A percentile compares a stretch with the other conserved stretches of the same genome.
These are phyloP conservation scores for Ursus arctos DNA, from an alignment of 2,113 vertebrate genomes.

Conservation along the genomic window DNA sequence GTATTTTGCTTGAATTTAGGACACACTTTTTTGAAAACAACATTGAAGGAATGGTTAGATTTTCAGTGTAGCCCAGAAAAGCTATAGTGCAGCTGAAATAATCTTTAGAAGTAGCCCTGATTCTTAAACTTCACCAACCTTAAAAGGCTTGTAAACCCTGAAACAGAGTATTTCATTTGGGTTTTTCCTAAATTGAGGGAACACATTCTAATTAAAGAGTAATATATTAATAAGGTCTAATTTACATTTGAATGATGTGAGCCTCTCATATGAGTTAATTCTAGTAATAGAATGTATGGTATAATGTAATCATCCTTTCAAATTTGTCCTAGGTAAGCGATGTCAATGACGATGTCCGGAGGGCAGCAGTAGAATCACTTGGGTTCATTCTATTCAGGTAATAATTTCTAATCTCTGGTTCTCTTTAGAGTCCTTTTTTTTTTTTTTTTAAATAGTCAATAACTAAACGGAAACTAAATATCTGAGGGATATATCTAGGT, in stretches of 20 bases:
- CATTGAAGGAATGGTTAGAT: conserved; percentile 21
- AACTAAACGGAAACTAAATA: conserved; percentile 16
- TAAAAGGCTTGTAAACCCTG: background rate
- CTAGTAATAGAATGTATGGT: background rate
- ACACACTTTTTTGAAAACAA: background rate
- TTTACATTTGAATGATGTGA: conserved; percentile 27
- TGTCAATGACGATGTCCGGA: conserved; percentile 98
- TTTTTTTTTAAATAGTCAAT: background rate
- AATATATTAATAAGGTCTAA: background rate
- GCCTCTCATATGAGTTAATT: background rate
- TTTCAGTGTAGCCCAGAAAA: background rate
- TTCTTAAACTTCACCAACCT: conserved; percentile 20
- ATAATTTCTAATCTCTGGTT: conserved; percentile 43
- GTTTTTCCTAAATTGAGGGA: conserved; percentile 9
- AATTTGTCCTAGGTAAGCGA: conserved; percentile 94
- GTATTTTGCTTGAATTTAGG: conserved; percentile 30
- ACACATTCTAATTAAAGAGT: background rate
- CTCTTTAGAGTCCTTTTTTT: background rate
- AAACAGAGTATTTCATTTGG: conserved; percentile 8
- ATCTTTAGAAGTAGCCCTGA: conserved; percentile 37
- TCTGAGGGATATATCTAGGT: background rate
- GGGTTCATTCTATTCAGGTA: conserved; percentile 99
- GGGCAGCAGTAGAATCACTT: conserved; percentile 98
- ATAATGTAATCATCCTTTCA: background rate
- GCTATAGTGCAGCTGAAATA: background rate